A percentile compares a stretch with the other conserved stretches of the same genome.
Evolutionary conservation across 2,113 vertebrate genomes (phyloP).

Genomic region (Gnathonemus echidnorhynchus): DNA sequence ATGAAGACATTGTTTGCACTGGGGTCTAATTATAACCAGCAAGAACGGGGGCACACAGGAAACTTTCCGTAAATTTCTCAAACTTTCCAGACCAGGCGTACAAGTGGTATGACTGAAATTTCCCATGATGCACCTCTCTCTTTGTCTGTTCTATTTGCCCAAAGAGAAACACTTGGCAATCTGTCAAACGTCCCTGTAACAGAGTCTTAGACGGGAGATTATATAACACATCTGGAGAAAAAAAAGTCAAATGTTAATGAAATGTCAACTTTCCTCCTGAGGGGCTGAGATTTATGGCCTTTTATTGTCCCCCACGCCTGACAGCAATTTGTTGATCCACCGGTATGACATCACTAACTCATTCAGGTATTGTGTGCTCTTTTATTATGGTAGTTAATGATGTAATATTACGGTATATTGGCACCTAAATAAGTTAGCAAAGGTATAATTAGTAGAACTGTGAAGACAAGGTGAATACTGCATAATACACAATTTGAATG

Average conservation of each 20-base stretch:
- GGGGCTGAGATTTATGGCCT: neutral
- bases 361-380: neutral
- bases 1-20: neutral
- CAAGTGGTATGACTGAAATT: neutral
- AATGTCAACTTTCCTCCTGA: neutral
- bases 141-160: neutral
- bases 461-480: neutral
- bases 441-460: neutral
- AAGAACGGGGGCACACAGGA: neutral
- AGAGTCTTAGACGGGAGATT: neutral
- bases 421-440: neutral
- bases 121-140: neutral
- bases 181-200: neutral
- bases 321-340: neutral
- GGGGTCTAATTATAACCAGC: conserved; percentile 5
- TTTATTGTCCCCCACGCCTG: neutral
- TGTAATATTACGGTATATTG: neutral
- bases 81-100: neutral
- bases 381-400: neutral
- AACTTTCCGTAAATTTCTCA: neutral
- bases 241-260: conserved; percentile 5
- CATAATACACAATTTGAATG: neutral
- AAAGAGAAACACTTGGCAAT: neutral
- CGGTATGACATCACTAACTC: neutral
- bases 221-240: neutral